phyloP scores from a whole-genome alignment of 2,888 invertebrate genomes.

The Smittia aterrima region DNA sequence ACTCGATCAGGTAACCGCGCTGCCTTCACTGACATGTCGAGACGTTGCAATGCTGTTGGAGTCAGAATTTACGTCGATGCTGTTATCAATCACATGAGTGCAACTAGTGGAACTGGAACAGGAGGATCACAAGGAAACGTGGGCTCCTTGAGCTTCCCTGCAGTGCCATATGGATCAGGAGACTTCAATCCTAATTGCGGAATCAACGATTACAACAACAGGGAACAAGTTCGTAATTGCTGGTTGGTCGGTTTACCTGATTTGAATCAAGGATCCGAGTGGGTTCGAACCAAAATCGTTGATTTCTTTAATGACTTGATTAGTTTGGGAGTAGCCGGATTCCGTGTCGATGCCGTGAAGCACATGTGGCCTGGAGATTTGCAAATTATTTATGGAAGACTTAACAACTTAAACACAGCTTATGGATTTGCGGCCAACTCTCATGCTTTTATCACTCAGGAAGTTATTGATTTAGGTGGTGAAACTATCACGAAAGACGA shows the following conservation, averaged over 20 bases:
- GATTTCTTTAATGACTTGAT: slow-evolving; percentile 55
- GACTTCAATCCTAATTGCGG: slow-evolving; percentile 60
- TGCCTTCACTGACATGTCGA: slow-evolving; percentile 73
- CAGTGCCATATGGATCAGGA: slow-evolving; percentile 57
- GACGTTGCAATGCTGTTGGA: slow-evolving; percentile 74
- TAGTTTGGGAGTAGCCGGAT: slow-evolving; percentile 77
- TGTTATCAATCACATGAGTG: slow-evolving; percentile 85
- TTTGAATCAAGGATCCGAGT: slow-evolving; percentile 65
- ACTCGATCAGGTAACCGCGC: slow-evolving; percentile 75
- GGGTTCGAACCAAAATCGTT: slow-evolving; percentile 63
- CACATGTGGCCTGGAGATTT: slow-evolving; percentile 68
- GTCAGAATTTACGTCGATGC: slow-evolving; percentile 78
- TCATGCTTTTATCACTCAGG: slow-evolving; percentile 58
- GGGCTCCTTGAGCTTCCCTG: slow-evolving; percentile 54
- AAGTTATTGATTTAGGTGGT: slow-evolving; percentile 56
- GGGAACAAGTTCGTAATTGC: slow-evolving; percentile 66
- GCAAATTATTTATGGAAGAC: slow-evolving; percentile 53
- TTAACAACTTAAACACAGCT: slow-evolving; percentile 55
- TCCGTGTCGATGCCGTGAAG: slow-evolving; percentile 76
- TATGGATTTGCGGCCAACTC: slow-evolving; percentile 56
- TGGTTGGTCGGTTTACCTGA: slow-evolving; percentile 71
- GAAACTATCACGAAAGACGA: slow-evolving; percentile 47
- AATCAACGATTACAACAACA: slow-evolving; percentile 56
- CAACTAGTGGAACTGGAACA: slow-evolving; percentile 50
- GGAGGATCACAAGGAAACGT: slow-evolving; percentile 55